Evolutionary conservation across 2,888 invertebrate genomes (phyloP).

Genomic region (Synanthedon vespiformis): DNA sequence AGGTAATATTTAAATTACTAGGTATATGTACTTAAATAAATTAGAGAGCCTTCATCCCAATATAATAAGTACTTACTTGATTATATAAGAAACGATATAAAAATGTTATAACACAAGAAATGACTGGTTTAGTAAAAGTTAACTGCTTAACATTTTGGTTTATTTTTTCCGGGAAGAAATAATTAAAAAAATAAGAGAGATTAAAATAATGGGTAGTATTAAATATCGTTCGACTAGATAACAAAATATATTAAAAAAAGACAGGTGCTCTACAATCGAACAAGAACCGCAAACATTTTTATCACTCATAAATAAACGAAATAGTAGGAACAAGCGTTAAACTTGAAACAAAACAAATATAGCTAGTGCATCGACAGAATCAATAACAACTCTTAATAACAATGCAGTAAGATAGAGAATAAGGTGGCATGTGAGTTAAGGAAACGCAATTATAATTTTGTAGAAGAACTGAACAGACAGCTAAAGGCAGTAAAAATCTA

Average conservation of each 20-base stretch:
- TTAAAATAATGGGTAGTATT: neutral
- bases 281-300: slow-evolving; percentile 63
- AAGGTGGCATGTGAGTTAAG: neutral
- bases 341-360: slow-evolving; percentile 16
- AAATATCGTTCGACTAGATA: neutral
- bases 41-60: too few relatives aligned
- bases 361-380: too few relatives aligned
- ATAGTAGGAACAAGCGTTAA: slow-evolving; percentile 33
- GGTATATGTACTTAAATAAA: too few relatives aligned
- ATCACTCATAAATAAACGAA: slow-evolving; percentile 59
- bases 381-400: too few relatives aligned
- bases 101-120: too few relatives aligned
- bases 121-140: too few relatives aligned
- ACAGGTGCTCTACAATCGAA: slow-evolving; percentile 52
- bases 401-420: neutral
- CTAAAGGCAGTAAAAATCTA: slow-evolving; percentile 51
- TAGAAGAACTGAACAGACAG: slow-evolving; percentile 31
- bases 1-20: too few relatives aligned
- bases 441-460: slow-evolving; percentile 4
- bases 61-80: too few relatives aligned
- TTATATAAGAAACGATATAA: too few relatives aligned
- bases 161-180: neutral
- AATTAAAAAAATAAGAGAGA: too few relatives aligned
- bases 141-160: neutral
- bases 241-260: slow-evolving; percentile 16